These are phyloP conservation scores for Lampris megalopsis DNA, from an alignment of 2,113 vertebrate genomes.

Conservation along the genomic window DNA sequence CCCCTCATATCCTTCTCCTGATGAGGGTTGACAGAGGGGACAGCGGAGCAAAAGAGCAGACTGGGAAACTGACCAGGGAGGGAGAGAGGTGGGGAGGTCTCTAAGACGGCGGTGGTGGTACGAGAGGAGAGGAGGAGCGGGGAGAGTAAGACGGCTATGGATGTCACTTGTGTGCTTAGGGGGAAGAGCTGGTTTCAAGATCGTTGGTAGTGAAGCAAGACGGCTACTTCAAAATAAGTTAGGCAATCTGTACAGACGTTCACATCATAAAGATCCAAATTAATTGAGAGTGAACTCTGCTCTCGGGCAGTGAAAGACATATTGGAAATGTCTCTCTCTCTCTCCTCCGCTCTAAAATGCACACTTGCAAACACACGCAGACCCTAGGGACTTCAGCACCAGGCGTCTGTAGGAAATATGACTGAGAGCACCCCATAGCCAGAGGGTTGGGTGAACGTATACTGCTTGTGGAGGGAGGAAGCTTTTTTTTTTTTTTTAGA, in stretches of 20 bases:
- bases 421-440: conserved; percentile 51
- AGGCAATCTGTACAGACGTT: not conserved
- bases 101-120: not conserved
- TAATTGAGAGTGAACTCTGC: conserved; percentile 27
- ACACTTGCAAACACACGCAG: not conserved
- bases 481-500: conserved; percentile 61
- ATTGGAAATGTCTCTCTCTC: not conserved
- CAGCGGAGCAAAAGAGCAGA: conserved; percentile 22
- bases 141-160: not conserved
- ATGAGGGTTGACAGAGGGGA: conserved; percentile 66
- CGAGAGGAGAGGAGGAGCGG: conserved; percentile 19
- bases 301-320: conserved; percentile 50
- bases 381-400: conserved; percentile 23
- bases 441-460: conserved; percentile 65
- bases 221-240: not conserved
- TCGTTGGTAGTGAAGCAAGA: not conserved
- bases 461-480: conserved; percentile 54
- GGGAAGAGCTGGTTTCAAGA: not conserved
- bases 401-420: conserved; percentile 60
- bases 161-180: too few species aligned
- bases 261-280: not conserved
- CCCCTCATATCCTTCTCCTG: conserved; percentile 66
- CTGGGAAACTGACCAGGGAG: conserved; percentile 10
- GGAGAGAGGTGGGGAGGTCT: not conserved
- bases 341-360: not conserved